A percentile compares a stretch with the other conserved stretches of the same genome.
Evolutionary conservation across 2,113 vertebrate genomes (phyloP).

Genomic region (Sminthopsis crassicaudata): DNA sequence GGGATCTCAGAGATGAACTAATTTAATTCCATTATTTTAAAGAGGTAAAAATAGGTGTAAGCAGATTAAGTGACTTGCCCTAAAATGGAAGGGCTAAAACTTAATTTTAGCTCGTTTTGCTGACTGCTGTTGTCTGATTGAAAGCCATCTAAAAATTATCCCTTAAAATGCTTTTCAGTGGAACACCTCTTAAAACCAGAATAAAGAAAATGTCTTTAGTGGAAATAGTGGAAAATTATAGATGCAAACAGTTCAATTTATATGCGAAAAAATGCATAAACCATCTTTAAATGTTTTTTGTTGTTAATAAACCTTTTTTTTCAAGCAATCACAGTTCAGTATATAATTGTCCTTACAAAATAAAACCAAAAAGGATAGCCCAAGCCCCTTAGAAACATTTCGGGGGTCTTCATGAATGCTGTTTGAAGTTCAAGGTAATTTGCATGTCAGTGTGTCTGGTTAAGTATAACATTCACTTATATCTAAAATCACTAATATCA

Average conservation of each 20-base stretch:
- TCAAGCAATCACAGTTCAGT: rapidly evolving
- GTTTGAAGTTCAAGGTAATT: background rate
- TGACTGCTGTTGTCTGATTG: background rate
- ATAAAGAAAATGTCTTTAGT: too few relatives aligned
- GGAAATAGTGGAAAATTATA: background rate
- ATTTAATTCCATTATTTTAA: background rate
- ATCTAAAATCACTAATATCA: constrained; percentile 50
- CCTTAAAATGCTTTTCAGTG: background rate
- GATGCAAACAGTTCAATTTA: background rate
- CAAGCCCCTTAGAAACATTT: rapidly evolving
- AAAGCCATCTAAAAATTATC: background rate
- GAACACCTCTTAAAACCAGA: background rate
- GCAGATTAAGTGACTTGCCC: background rate
- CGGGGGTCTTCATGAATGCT: rapidly evolving
- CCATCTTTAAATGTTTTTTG: background rate
- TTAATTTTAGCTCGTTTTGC: background rate
- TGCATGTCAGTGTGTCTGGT: background rate
- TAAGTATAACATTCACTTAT: constrained; percentile 4
- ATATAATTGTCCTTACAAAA: rapidly evolving
- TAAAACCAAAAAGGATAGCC: rapidly evolving
- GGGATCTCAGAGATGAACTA: background rate
- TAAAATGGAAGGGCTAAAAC: background rate
- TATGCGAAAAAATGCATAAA: rapidly evolving
- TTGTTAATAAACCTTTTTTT: background rate
- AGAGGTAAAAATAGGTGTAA: background rate